A percentile compares a stretch with the other conserved stretches of the same genome.
Conservation (phyloP, 2,113 vertebrate genomes). For the Gorsachius goisagi region DNA sequence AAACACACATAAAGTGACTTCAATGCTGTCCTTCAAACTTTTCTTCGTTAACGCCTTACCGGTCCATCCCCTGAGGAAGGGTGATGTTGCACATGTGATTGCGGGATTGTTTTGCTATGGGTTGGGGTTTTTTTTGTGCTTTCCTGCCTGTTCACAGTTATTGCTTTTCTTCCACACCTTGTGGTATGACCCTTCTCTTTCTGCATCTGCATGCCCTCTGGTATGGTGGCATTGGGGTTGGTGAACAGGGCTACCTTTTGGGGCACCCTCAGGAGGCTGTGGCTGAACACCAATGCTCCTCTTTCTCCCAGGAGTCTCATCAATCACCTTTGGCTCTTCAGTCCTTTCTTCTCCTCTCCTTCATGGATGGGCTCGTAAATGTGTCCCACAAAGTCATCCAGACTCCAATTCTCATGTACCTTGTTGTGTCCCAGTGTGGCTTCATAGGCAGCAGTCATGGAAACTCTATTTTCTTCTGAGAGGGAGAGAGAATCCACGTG, state of each 20-base stretch:
- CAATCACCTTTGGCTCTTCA: neutral
- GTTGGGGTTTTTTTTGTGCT: neutral
- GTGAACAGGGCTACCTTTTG: neutral
- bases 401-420: neutral
- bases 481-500: neutral
- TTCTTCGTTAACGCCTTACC: neutral
- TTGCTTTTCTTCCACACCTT: neutral
- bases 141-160: neutral
- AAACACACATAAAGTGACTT: neutral
- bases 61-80: neutral
- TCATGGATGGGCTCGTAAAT: neutral
- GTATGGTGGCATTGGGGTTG: neutral
- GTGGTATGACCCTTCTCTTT: neutral
- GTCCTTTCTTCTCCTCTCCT: neutral
- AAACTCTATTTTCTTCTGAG: neutral
- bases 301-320: neutral
- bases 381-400: neutral
- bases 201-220: accelerated
- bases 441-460: neutral
- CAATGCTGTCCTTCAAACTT: neutral
- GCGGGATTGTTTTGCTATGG: neutral
- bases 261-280: neutral
- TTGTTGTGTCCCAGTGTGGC: neutral
- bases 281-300: neutral
- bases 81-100: neutral